Evolutionary conservation across 1,140 invertebrate species (phyloP), one percentile per base, ranked within the genome.

Genomic region (Drosophila nannoptera): DNA sequence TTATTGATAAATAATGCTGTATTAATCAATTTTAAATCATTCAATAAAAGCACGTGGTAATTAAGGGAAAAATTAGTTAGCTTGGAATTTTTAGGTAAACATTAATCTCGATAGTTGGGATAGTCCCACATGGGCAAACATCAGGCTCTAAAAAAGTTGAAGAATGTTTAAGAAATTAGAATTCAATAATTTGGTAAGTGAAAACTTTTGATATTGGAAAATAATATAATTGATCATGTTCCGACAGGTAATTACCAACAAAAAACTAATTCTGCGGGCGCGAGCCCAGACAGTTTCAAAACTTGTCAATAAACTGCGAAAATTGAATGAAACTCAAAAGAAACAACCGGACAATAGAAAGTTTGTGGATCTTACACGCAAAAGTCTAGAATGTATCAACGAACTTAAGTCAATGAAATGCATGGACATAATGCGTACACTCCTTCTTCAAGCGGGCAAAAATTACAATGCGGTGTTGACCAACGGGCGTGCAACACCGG

Each of bases 121-220:
- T 35, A 40, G 38, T 54, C 31, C 36, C 35, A 16, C 53, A 46
- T 22, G 33, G 12, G 33, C 45, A 35, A 42, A 63, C 12, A 49
- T 31, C 12, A 60, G 56, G 43, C 45, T 72, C 16, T 12, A 42
- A 33, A 22, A 22, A 22, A 22, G 22, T 22, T 2, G 22, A 16
- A 73, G 58, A 76, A 84, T 88, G 86, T 36, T 84, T 6, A 72
- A 89, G 60, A 89, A 87, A 87, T 70, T 89, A 36, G 61, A 86
- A 61, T 87, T 89, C 45, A 89, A 89, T 42, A 89, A 89, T 73
- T 76, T 89, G 80, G 88, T 88, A 75, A 73, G 67, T 76, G 29
- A 50, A 62, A 54, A 42, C 11, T 12, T 22, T 40, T 4, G 14
- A 9, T 14, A 22, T 8, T 22, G 22, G 22, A 22, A 22, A 7